Percentiles rank a stretch among this genome's conserved stretches.
These are phyloP conservation scores for Rhagoletis pomonella DNA, from an alignment of 1,140 invertebrate genomes.

Conservation along the genomic window DNA sequence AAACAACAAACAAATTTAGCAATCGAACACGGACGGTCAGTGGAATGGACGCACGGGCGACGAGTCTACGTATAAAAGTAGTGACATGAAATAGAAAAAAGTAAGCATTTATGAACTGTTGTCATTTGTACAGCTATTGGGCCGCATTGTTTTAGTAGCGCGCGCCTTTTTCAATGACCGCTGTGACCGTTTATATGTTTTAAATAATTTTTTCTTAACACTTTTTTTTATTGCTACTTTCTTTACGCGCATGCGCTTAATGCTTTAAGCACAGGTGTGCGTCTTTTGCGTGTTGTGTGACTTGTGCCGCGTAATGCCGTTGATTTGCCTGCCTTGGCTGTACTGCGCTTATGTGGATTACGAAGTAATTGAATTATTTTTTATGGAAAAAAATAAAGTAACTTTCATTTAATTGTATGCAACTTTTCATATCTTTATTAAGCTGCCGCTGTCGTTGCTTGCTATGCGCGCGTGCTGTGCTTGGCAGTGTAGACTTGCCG, in stretches of 20 bases:
- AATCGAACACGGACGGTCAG: no score
- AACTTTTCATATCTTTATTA: slow-evolving; percentile 34
- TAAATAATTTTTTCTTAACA: background rate
- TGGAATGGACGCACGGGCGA: no score
- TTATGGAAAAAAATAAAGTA: no score
- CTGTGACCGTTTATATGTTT: background rate
- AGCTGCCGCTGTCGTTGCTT: background rate
- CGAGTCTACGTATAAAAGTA: no score
- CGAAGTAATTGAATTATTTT: slow-evolving; percentile 4
- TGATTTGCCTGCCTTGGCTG: background rate
- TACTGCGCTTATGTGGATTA: background rate
- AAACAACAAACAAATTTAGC: no score
- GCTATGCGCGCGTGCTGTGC: background rate
- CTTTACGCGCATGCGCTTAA: slow-evolving; percentile 22
- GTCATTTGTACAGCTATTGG: slow-evolving; percentile 2
- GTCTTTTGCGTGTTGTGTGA: background rate
- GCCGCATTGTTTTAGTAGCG: background rate
- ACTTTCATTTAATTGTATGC: slow-evolving; percentile 12
- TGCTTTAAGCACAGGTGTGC: background rate
- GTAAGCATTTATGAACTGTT: background rate
- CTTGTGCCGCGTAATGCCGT: background rate
- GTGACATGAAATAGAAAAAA: no score
- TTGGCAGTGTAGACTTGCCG: background rate
- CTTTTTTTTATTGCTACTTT: slow-evolving; percentile 27
- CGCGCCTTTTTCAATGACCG: background rate